These are phyloP conservation scores for Auanema sp. DNA, from an alignment of 2,888 invertebrate genomes.

Conservation along the genomic window DNA sequence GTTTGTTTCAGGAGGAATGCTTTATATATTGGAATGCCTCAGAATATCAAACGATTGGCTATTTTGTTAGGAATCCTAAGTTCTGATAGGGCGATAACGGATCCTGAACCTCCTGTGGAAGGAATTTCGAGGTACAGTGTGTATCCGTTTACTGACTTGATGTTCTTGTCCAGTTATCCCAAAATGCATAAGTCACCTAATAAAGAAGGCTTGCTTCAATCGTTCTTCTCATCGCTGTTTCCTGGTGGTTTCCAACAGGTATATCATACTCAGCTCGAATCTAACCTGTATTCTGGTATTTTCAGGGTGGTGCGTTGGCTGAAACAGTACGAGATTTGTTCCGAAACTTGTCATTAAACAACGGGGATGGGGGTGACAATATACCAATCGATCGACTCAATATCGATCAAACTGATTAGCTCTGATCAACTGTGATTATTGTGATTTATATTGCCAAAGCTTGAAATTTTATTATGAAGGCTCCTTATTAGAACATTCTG, in stretches of 20 bases:
- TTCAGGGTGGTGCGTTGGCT: too few species aligned
- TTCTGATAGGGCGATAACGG: slow-evolving; percentile 19
- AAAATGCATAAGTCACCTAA: background rate
- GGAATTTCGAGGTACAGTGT: slow-evolving; percentile 18
- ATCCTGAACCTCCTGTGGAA: slow-evolving; percentile 35
- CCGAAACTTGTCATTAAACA: too few species aligned
- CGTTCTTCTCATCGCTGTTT: background rate
- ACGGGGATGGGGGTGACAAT: too few species aligned
- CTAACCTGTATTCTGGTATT: background rate
- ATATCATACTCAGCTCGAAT: background rate
- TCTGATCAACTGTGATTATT: too few species aligned
- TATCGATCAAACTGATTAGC: too few species aligned
- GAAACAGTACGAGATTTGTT: too few species aligned
- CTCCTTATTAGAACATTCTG: too few species aligned
- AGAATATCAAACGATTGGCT: slow-evolving; percentile 42
- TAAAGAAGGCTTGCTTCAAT: background rate
- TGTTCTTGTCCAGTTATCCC: background rate
- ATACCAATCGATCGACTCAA: too few species aligned
- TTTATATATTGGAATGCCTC: slow-evolving; percentile 42
- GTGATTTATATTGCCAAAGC: too few species aligned
- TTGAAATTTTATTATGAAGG: too few species aligned
- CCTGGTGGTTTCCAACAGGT: background rate
- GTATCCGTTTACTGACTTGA: too few species aligned
- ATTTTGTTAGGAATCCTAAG: slow-evolving; percentile 37
- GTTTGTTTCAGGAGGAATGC: slow-evolving; percentile 30